phyloP scores from a whole-genome alignment of 1,140 invertebrate species.

The Yoshiicerus persimilis region DNA sequence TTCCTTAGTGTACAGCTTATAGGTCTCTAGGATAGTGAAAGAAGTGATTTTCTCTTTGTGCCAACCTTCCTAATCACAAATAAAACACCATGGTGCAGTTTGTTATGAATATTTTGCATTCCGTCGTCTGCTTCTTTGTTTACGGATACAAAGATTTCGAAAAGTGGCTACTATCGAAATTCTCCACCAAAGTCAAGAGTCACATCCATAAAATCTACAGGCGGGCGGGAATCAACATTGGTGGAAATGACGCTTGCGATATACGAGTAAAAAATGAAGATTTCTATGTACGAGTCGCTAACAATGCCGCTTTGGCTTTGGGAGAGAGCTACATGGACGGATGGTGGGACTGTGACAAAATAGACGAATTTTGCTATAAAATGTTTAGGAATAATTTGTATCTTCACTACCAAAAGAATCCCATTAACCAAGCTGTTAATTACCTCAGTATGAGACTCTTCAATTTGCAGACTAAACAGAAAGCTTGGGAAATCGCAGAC shows the following conservation, averaged over 20 bases:
- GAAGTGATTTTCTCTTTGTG: background rate
- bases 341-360: conserved; percentile 37
- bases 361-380: conserved; percentile 35
- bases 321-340: conserved; percentile 47
- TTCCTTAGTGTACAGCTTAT: background rate
- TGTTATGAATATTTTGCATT: background rate
- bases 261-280: conserved; percentile 39
- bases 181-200: background rate
- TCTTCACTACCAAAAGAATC: conserved; percentile 11
- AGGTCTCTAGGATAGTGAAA: background rate
- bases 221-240: conserved; percentile 9
- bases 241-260: conserved; percentile 40
- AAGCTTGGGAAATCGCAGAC: conserved; percentile 37
- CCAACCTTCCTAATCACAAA: background rate
- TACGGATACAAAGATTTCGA: conserved; percentile 17
- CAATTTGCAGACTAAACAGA: conserved; percentile 37
- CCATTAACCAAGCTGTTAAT: conserved; percentile 25
- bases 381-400: conserved; percentile 30
- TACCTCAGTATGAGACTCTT: conserved; percentile 33
- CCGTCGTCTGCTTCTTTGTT: background rate
- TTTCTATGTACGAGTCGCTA: conserved; percentile 39
- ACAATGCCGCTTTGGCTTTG: conserved; percentile 38
- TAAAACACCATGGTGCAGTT: background rate
- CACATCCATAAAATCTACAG: background rate
- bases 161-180: background rate